Conservation (phyloP, 2,113 vertebrate species). For the Anoura caudifer region DNA sequence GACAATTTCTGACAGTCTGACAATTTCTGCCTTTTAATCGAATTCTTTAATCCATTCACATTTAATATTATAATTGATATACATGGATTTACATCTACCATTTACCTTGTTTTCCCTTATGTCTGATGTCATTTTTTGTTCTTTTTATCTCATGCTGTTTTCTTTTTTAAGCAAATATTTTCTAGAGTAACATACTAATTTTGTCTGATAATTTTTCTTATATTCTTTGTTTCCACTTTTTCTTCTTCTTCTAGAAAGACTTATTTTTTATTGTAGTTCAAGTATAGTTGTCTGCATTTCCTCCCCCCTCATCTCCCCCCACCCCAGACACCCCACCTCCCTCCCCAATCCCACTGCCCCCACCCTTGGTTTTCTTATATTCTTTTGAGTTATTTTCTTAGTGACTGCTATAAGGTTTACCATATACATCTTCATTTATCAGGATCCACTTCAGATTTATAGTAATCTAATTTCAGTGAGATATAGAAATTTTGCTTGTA, state of each 20-base stretch:
- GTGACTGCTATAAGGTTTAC: neutral
- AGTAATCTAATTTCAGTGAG: neutral
- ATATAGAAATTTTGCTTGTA: neutral
- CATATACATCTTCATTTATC: neutral
- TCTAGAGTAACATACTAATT: constrained; percentile 16
- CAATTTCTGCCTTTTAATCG: neutral
- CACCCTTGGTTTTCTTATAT: neutral
- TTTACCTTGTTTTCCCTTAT: neutral
- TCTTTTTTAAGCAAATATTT: neutral
- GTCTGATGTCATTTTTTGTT: neutral
- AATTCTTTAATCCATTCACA: neutral
- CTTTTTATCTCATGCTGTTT: neutral
- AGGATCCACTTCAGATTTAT: constrained; percentile 18
- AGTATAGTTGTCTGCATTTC: no score
- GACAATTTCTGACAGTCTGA: neutral
- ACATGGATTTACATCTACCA: neutral
- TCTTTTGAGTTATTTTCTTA: constrained; percentile 6
- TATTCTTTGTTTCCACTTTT: neutral
- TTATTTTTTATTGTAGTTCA: no score
- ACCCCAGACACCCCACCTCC: no score
- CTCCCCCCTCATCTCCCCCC: no score
- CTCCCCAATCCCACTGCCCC: no score
- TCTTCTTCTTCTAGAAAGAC: neutral
- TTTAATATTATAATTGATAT: neutral
- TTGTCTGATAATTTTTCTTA: neutral